Base-by-base conservation (phyloP, 2,113 vertebrate genomes). In the Chionodraco myersi region DNA sequence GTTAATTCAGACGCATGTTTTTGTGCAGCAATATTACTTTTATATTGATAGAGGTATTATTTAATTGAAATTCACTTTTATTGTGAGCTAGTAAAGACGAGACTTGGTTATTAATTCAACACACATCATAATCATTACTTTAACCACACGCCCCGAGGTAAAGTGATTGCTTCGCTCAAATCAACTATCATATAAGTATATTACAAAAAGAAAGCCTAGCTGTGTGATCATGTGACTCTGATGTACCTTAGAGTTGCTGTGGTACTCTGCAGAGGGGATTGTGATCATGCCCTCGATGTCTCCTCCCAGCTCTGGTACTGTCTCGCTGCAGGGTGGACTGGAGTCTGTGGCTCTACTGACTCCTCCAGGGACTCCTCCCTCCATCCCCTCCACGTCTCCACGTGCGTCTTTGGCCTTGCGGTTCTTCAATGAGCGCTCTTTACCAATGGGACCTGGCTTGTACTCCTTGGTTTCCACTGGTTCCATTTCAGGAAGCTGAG, bases 391-490 rank as follows among this genome's bases (percentile, higher is more conserved):
- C 4, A 93, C 94, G 61, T 99, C 97, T 23, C 96, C 97, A 13
- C 97, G 96, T 53, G 94, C 93, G 44, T 99, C 98, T 94, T 99
- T 99, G 82, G 96, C 98, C 93, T 99, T 99, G 66, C 97, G 96
- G 91, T 99, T 99, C 94, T 97, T 99, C 68, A 99, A 87, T 10
- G 97, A 99, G 75, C 98, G 96, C 18, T 99, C 98, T 82, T 99
- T 99, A 74, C 98, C 98, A 74, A 99, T 99, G 61, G 98, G 98
- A 85, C 98, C 98, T 5, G 98, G 98, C 85, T 99, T 99, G 90
- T 99, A 98, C 79, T 99, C 97, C 92, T 99, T 99, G 79, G 95
- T 97, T 94, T 98, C 97, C 68, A 97, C 92, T 0, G 95, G 95
- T 93, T 95, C 97, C 90, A 99, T 93, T 79, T 99, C 98, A 92